phyloP scores from a whole-genome alignment of 2,797 vertebrate genomes.

The Loris lydekkerianus region DNA sequence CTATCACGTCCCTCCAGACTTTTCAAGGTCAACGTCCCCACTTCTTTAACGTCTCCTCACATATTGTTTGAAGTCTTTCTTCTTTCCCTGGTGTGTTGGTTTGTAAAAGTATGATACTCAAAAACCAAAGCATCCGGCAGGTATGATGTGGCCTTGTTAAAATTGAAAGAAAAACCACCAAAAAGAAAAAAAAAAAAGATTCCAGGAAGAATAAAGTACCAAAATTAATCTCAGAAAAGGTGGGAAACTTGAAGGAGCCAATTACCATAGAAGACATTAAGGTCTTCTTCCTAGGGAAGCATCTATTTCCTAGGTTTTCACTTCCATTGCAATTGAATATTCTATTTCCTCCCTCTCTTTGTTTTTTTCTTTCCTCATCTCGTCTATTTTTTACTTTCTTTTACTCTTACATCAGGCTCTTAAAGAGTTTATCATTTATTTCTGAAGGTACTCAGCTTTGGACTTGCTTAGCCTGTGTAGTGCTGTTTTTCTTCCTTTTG shows the following conservation, averaged over 20 bases:
- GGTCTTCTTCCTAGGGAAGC: conserved; percentile 1
- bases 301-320: neutral
- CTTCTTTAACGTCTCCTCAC: neutral
- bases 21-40: neutral
- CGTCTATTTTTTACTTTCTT: neutral
- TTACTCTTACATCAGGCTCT: neutral
- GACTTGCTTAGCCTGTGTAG: neutral
- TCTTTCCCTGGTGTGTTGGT: neutral
- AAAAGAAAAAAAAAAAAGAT: neutral
- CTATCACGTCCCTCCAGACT: neutral
- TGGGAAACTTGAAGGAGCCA: neutral
- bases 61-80: neutral
- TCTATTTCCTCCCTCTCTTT: neutral
- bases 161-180: neutral
- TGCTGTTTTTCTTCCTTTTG: neutral
- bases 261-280: neutral
- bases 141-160: neutral
- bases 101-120: neutral
- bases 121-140: neutral
- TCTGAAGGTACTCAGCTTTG: neutral
- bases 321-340: neutral
- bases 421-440: conserved; percentile 8
- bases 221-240: neutral
- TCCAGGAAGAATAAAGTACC: neutral
- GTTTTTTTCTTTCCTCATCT: neutral